Conservation (phyloP, 2,797 vertebrate species). For the Hirundo rustica region DNA sequence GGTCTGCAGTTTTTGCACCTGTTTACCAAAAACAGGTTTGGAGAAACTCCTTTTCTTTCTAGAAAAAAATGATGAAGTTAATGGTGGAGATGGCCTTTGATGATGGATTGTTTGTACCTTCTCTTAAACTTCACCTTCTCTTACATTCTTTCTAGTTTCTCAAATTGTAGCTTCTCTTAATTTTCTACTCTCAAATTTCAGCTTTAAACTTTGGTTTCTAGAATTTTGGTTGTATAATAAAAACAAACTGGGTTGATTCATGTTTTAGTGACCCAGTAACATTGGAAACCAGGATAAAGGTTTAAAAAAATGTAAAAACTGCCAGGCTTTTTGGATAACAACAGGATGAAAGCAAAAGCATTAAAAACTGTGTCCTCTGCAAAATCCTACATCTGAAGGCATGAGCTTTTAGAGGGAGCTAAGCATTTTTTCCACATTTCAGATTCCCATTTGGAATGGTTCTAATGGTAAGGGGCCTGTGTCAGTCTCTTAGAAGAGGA, state of each 20-base stretch:
- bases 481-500: background rate
- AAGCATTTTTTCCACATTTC: background rate
- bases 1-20: background rate
- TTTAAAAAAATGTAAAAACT: background rate
- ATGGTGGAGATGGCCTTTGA: background rate
- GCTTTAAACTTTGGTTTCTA: background rate
- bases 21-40: background rate
- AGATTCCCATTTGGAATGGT: background rate
- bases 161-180: background rate
- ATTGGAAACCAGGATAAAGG: background rate
- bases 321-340: background rate
- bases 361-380: background rate
- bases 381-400: background rate
- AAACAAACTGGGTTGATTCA: background rate
- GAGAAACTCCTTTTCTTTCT: background rate
- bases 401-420: background rate
- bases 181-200: background rate
- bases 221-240: background rate
- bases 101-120: background rate
- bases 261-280: background rate
- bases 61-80: background rate
- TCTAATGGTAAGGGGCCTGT: background rate
- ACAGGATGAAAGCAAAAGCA: background rate
- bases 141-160: background rate
- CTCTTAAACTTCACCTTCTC: background rate